Evolutionary conservation across 2,888 invertebrate species (phyloP), one percentile per base, ranked within the genome.

Genomic region (Ormyrus rosae): DNA sequence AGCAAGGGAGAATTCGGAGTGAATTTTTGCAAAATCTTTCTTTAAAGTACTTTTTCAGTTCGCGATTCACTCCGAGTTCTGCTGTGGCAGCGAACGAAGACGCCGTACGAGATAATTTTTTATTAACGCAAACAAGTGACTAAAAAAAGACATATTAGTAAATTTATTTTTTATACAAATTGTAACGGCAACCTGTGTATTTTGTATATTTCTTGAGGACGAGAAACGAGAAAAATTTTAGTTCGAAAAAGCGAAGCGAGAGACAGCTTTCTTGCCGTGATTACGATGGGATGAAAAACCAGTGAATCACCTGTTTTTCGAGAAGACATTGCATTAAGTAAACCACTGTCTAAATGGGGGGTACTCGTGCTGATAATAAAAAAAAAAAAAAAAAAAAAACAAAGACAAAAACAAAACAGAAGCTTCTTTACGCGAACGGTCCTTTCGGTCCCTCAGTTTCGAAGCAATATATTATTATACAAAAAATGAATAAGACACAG

Each of bases 131-230:
- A 34, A 34, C 34, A 34, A 34, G 3, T 34, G 34, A 34, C 3
- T 34, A 34, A 34, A 34, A 34, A 72, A 51, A 56, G 65, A 73
- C 63, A 55, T 10, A 75, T 50, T 73, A 67, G 67, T 60, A 48
- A 55, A 76, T 69, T 76, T 76, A 73, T 73, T 73, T 76, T 76
- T 76, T 69, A 76, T 45, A 61, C 55, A 63, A 68, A 56, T 19
- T 65, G 50, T 73, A 56, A 63, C 45, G 13, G 7, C 34, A 34
- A 34, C 34, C 3, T 34, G 34, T 55, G 61, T 76, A 68, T 76
- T 68, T 76, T 68, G 61, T 76, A 68, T 34, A 67, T 58, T 74
- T 58, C 58, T 63, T 65, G 72, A 55, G 46, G 46, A 61, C 34
- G n/a, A n/a, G 13, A 65, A 68, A 34, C 34, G 34, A 34, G 5